A percentile compares a stretch with the other conserved stretches of the same genome.
phyloP scores from a whole-genome alignment of 2,888 invertebrate genomes.

The Cloeon dipterum region DNA sequence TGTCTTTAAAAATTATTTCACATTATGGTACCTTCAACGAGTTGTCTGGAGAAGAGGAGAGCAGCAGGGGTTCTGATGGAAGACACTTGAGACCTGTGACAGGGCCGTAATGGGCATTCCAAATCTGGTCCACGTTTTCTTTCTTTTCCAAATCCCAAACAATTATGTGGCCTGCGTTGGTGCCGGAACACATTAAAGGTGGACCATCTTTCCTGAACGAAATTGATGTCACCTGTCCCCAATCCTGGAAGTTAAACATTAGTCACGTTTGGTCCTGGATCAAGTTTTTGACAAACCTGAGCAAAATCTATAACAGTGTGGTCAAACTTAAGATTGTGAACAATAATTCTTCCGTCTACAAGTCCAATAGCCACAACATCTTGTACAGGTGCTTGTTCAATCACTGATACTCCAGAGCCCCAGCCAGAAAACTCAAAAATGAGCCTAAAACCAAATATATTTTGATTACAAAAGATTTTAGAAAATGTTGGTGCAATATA shows the following conservation, averaged over 20 bases:
- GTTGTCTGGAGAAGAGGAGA: slow-evolving; percentile 86
- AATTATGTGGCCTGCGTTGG: slow-evolving; percentile 61
- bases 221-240: slow-evolving; percentile 67
- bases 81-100: slow-evolving; percentile 67
- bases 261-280: neutral
- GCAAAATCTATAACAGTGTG: slow-evolving; percentile 58
- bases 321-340: slow-evolving; percentile 75
- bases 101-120: slow-evolving; percentile 48
- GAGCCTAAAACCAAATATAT: no score
- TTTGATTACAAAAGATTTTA: no score
- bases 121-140: slow-evolving; percentile 54
- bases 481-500: no score
- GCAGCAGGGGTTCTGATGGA: slow-evolving; percentile 67
- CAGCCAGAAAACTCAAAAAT: slow-evolving; percentile 59
- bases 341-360: slow-evolving; percentile 51
- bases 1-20: neutral
- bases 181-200: slow-evolving; percentile 70
- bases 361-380: slow-evolving; percentile 83
- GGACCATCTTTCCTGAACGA: slow-evolving; percentile 70
- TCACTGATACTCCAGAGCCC: slow-evolving; percentile 39
- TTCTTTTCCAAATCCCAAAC: slow-evolving; percentile 82
- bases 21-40: slow-evolving; percentile 37
- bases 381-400: slow-evolving; percentile 76
- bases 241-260: slow-evolving; percentile 31
- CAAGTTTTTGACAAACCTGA: slow-evolving; percentile 24